Conservation (phyloP, 2,888 invertebrate genomes). For the Scaptodrosophila latifasciaeformis region DNA sequence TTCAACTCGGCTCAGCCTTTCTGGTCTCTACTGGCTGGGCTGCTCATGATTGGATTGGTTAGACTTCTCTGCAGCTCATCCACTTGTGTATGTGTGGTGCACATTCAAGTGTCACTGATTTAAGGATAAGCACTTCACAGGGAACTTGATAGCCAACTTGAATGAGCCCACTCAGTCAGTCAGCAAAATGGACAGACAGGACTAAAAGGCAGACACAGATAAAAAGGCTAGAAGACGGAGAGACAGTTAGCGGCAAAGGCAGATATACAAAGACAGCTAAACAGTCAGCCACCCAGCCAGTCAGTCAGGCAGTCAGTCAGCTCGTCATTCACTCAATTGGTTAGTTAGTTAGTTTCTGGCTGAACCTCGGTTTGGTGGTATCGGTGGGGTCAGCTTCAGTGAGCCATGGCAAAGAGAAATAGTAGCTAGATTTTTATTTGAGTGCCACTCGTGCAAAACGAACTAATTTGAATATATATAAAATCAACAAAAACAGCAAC, state of each 20-base stretch:
- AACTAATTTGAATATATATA: slow-evolving; percentile 69
- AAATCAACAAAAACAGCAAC: slow-evolving; percentile 49
- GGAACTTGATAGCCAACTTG: slow-evolving; percentile 64
- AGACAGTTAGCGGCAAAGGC: background rate
- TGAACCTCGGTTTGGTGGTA: slow-evolving; percentile 22
- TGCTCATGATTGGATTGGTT: too few species aligned
- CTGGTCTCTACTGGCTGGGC: too few species aligned
- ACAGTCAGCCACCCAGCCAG: too few species aligned
- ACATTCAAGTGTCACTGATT: slow-evolving; percentile 71
- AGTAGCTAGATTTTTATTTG: slow-evolving; percentile 52
- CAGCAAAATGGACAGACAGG: too few species aligned
- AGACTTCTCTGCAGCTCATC: slow-evolving; percentile 29
- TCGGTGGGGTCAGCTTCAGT: slow-evolving; percentile 28
- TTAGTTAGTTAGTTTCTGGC: slow-evolving; percentile 13
- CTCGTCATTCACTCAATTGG: slow-evolving; percentile 23
- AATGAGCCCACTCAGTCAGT: slow-evolving; percentile 36
- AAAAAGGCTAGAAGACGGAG: background rate
- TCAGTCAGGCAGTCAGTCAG: slow-evolving; percentile 23
- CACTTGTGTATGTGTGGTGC: slow-evolving; percentile 56
- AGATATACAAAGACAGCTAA: background rate
- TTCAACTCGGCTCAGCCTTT: too few species aligned
- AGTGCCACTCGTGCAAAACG: slow-evolving; percentile 69
- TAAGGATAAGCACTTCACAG: slow-evolving; percentile 69
- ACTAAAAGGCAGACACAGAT: too few species aligned
- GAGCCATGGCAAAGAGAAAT: slow-evolving; percentile 49